A percentile compares a stretch with the other conserved stretches of the same genome.
Conservation (phyloP, 2,888 invertebrate species). For the Acleris literana region DNA sequence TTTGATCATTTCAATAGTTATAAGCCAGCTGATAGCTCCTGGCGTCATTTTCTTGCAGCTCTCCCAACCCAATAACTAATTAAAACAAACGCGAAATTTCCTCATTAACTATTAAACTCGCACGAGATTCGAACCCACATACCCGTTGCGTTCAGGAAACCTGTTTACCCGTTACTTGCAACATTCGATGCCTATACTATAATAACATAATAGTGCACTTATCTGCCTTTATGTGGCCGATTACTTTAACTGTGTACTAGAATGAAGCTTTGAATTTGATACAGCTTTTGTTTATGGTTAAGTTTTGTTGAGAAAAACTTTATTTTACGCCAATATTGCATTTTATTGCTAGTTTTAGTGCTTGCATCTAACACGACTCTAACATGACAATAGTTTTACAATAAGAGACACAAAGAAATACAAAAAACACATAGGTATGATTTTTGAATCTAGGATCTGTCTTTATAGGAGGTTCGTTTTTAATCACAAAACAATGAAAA, state of each 20-base stretch:
- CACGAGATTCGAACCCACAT: constrained; percentile 29
- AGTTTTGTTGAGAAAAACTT: neutral
- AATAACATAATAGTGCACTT: constrained; percentile 78
- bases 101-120: constrained; percentile 6
- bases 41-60: too few relatives aligned
- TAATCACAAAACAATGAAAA: too few relatives aligned
- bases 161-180: constrained; percentile 78
- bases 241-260: constrained; percentile 46
- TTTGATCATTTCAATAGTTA: too few relatives aligned
- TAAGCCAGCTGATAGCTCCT: too few relatives aligned
- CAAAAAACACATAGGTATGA: too few relatives aligned
- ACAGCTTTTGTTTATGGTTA: constrained; percentile 16
- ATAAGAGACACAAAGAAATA: too few relatives aligned
- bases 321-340: too few relatives aligned
- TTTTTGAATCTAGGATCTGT: too few relatives aligned
- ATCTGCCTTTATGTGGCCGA: constrained; percentile 47
- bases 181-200: constrained; percentile 79
- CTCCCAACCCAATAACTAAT: neutral
- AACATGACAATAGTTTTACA: too few relatives aligned
- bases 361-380: too few relatives aligned
- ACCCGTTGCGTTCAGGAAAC: constrained; percentile 52
- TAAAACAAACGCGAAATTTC: constrained; percentile 1
- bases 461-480: too few relatives aligned
- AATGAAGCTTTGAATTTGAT: constrained; percentile 33
- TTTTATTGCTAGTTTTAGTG: too few relatives aligned